A percentile compares a stretch with the other conserved stretches of the same genome.
Evolutionary conservation across 1,140 invertebrate genomes (phyloP).

Genomic region (Meloidogyne chitwoodi): DNA sequence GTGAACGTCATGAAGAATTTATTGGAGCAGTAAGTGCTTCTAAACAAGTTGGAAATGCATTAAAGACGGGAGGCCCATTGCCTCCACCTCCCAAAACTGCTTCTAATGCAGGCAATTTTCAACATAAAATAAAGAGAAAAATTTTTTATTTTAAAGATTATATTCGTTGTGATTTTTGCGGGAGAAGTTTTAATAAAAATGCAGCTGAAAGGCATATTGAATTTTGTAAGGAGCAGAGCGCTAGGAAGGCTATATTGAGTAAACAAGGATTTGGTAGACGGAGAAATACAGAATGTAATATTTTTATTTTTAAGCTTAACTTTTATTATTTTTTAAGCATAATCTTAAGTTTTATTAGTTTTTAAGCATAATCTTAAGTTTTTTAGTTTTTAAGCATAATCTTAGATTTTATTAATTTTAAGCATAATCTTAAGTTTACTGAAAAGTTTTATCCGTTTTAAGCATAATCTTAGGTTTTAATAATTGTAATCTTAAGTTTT

Average conservation of each 20-base stretch:
- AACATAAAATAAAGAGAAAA: no score
- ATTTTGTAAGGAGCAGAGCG: conserved; percentile 69
- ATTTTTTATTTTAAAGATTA: conserved; percentile 73
- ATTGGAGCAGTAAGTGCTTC: conserved; percentile 81
- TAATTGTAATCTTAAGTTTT: no score
- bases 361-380: no score
- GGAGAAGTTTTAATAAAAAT: conserved; percentile 75
- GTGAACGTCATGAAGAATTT: conserved; percentile 85
- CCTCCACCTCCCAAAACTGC: conserved; percentile 40
- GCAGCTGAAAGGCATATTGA: conserved; percentile 89
- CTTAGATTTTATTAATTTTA: no score
- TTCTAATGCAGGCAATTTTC: conserved; percentile 19
- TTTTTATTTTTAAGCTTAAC: background rate
- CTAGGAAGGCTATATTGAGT: conserved; percentile 13
- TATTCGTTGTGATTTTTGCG: conserved; percentile 83
- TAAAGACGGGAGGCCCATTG: conserved; percentile 64
- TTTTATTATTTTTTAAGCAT: no score
- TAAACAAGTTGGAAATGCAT: conserved; percentile 75
- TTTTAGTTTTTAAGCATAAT: no score
- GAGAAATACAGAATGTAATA: background rate
- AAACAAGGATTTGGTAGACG: background rate
- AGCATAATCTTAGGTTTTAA: no score
- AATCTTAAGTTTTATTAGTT: no score
- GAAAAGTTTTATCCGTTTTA: no score
- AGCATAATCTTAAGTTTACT: no score